Conservation (phyloP, 53 echinoderm and acorn worm species). For the Pentamera pediparva region DNA sequence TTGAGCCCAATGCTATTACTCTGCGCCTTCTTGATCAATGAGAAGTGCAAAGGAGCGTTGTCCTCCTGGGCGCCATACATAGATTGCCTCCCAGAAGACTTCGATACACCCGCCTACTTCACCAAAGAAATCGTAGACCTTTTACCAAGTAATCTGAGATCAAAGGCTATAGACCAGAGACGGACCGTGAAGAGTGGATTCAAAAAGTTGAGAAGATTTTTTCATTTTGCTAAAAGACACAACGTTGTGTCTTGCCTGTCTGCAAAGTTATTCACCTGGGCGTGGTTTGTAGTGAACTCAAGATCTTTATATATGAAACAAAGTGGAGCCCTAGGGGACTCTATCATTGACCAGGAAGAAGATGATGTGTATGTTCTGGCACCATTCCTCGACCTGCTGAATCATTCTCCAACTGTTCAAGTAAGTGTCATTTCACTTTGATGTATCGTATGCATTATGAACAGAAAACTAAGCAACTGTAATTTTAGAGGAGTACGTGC, state of each 20-base stretch:
- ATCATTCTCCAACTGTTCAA: slow-evolving; percentile 72
- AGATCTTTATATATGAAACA: slow-evolving; percentile 66
- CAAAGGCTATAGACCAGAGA: slow-evolving; percentile 29
- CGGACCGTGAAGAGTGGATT: slow-evolving; percentile 37
- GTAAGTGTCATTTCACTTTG: slow-evolving; percentile 57
- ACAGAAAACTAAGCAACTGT: no score
- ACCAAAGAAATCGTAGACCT: slow-evolving; percentile 28
- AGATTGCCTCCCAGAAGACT: slow-evolving; percentile 49
- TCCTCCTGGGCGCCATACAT: slow-evolving; percentile 78
- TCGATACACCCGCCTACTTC: slow-evolving; percentile 69
- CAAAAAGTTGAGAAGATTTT: slow-evolving; percentile 34
- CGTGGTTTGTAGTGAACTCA: slow-evolving; percentile 86
- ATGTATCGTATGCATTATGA: neutral
- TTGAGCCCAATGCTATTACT: slow-evolving; percentile 21
- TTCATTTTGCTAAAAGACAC: slow-evolving; percentile 27
- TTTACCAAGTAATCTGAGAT: slow-evolving; percentile 30
- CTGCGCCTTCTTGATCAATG: slow-evolving; percentile 63
- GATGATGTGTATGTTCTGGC: slow-evolving; percentile 61
- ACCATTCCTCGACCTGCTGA: slow-evolving; percentile 81
- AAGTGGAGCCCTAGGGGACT: neutral
- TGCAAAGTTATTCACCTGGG: slow-evolving; percentile 67
- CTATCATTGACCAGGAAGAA: slow-evolving; percentile 9
- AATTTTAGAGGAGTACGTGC: no score
- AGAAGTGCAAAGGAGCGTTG: slow-evolving; percentile 44
- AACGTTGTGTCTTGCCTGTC: slow-evolving; percentile 20